Evolutionary conservation across 2,113 vertebrate species (phyloP).

Genomic region (Himantopus leucocephalus): DNA sequence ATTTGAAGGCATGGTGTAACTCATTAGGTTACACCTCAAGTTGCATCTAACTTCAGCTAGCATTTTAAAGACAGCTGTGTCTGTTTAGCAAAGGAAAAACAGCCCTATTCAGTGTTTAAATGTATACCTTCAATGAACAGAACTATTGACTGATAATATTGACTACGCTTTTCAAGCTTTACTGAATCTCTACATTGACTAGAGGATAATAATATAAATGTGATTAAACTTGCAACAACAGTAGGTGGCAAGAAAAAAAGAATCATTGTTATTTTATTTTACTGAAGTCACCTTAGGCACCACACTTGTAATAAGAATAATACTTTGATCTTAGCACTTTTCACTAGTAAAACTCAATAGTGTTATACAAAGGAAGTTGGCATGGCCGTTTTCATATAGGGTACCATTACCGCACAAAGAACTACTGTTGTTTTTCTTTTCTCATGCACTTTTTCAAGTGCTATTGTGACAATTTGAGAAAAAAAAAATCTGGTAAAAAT

Average conservation of each 20-base stretch:
- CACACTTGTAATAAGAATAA: not conserved
- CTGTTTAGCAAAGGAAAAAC: not conserved
- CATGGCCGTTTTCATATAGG: not conserved
- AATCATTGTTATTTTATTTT: not conserved
- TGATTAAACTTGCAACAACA: not conserved
- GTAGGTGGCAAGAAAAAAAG: not conserved
- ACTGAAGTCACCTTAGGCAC: not conserved
- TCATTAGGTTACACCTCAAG: not conserved
- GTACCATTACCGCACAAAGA: not conserved
- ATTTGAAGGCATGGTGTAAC: not conserved
- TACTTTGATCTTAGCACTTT: not conserved
- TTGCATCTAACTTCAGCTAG: not conserved
- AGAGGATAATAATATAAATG: not conserved
- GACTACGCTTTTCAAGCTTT: conserved; percentile 16
- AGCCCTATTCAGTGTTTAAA: not conserved
- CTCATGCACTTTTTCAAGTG: not conserved
- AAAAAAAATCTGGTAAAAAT: not conserved
- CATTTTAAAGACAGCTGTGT: not conserved
- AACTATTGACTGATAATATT: not conserved
- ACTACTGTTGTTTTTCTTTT: not conserved
- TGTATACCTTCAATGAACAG: not conserved
- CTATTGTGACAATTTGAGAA: not conserved
- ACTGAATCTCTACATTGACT: not conserved
- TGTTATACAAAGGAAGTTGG: not conserved
- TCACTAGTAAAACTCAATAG: not conserved